Evolutionary conservation across 2,797 vertebrate species (phyloP), one percentile per base, ranked within the genome.

Genomic region (Clarias platycephalus): DNA sequence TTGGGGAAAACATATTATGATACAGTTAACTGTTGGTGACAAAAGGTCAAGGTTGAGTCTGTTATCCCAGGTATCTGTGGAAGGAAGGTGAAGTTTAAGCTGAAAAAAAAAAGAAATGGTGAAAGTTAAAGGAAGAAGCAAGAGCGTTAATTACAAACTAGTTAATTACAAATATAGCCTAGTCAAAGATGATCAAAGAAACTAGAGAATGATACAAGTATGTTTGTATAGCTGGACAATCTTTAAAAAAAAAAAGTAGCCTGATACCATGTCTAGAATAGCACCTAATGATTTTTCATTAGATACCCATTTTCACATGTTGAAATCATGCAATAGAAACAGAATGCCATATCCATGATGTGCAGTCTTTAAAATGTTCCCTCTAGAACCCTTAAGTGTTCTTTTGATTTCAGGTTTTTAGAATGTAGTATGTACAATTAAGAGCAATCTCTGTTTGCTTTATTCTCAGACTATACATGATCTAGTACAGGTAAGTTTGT

Each of bases 81-180:
- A 84, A 15, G 8, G 60, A 67, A 78, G 3, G 2, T 44, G 8
- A 64, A 12, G 58, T 79, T 75, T 57, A 77, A n/a, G 58, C 44
- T 83, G 72, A 78, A 83, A 78, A 78, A 83, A 78, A 58, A 83
- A 70, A 28, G 26, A 75, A 57, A 77, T 1, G n/a, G 20, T 26
- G n/a, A 60, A 24, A 63, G 34, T 40, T 62, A 62, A 78, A 62
- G 62, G 76, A 37, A 24, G 76, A 78, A 78, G 34, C 13, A 78
- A 62, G 58, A 40, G 3, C 5, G 57, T 62, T 78, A 40, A 78
- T 78, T 40, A 31, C 75, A 24, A 40, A 37, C 34, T 18, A n/a
- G 57, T 62, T 78, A 40, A 78, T 78, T 40, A 31, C 57, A 24
- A 40, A 37, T 34, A 44, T 5, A n/a, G 34, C 0, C 31, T n/a